A percentile compares a stretch with the other conserved stretches of the same genome.
Evolutionary conservation across 2,113 vertebrate genomes (phyloP).

Genomic region (Centropristis striata): DNA sequence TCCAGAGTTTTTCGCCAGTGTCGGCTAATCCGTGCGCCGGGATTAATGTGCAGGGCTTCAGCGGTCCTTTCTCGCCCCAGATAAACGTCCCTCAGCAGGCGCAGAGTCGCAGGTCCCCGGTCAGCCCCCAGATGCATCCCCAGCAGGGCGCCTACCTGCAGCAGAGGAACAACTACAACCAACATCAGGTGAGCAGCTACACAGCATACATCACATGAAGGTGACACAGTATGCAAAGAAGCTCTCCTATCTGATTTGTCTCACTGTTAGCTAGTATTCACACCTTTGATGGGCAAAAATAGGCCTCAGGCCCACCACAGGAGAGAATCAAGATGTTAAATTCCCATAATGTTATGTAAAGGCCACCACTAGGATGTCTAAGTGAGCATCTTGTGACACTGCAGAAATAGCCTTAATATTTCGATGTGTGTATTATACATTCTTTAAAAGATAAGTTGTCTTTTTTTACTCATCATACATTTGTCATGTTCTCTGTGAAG

Average conservation of each 20-base stretch:
- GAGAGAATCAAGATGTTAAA: background rate
- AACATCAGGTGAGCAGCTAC: constrained; percentile 90
- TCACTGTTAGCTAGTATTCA: background rate
- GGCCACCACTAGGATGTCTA: background rate
- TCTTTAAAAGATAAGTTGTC: constrained; percentile 11
- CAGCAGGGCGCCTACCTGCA: constrained; percentile 93
- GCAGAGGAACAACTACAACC: constrained; percentile 95
- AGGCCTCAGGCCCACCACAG: background rate
- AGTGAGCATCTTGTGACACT: constrained; percentile 36
- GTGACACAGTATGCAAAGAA: background rate
- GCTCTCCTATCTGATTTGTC: background rate
- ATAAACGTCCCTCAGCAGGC: constrained; percentile 91
- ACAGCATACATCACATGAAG: background rate
- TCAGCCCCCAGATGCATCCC: constrained; percentile 91
- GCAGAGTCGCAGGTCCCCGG: constrained; percentile 92
- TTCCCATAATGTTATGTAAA: background rate
- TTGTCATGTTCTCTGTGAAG: constrained; percentile 32
- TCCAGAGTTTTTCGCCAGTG: constrained; percentile 93
- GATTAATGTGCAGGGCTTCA: constrained; percentile 89
- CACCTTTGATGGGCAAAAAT: background rate
- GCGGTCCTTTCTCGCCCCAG: constrained; percentile 92
- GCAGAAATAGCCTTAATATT: background rate
- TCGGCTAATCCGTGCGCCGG: constrained; percentile 91
- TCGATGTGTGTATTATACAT: constrained; percentile 14
- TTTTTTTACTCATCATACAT: constrained; percentile 29